Percentiles rank a stretch among this genome's conserved stretches.
Evolutionary conservation across 1,140 invertebrate genomes (phyloP).

Genomic region (Anadara kagoshimensis): DNA sequence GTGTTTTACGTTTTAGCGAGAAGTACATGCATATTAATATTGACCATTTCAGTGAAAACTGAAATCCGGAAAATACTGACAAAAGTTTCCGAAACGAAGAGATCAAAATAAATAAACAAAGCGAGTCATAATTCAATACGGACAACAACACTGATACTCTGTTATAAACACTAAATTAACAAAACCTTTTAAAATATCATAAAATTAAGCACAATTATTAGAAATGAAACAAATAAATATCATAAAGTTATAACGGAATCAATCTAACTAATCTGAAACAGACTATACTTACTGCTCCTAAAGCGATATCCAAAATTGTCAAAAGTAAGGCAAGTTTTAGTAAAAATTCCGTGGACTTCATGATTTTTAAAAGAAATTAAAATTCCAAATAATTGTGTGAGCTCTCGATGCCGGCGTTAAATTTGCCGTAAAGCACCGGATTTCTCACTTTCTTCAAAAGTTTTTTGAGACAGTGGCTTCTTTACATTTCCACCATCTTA

Average conservation of each 20-base stretch:
- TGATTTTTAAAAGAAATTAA: constrained; percentile 3
- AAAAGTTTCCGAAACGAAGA: no score
- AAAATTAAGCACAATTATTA: no score
- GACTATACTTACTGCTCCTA: constrained; percentile 48
- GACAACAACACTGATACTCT: no score
- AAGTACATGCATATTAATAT: no score
- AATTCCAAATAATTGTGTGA: not conserved
- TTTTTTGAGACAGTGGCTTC: constrained; percentile 1
- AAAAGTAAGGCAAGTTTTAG: constrained; percentile 25
- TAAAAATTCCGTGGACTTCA: constrained; percentile 23
- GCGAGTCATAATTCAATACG: no score
- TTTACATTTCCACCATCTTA: constrained; percentile 14
- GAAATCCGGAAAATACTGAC: no score
- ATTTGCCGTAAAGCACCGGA: constrained; percentile 5
- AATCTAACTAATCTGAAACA: constrained; percentile 25
- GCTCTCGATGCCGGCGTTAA: constrained; percentile 8
- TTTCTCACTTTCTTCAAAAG: constrained; percentile 1
- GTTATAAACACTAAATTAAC: no score
- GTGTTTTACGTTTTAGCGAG: no score
- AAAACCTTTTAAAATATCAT: no score
- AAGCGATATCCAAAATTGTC: constrained; percentile 32
- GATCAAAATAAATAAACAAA: no score
- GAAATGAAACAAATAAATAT: no score
- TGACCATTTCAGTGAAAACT: no score
- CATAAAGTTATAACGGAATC: not conserved